Conservation (phyloP, 2,888 invertebrate species). For the Chalcis sispes region DNA sequence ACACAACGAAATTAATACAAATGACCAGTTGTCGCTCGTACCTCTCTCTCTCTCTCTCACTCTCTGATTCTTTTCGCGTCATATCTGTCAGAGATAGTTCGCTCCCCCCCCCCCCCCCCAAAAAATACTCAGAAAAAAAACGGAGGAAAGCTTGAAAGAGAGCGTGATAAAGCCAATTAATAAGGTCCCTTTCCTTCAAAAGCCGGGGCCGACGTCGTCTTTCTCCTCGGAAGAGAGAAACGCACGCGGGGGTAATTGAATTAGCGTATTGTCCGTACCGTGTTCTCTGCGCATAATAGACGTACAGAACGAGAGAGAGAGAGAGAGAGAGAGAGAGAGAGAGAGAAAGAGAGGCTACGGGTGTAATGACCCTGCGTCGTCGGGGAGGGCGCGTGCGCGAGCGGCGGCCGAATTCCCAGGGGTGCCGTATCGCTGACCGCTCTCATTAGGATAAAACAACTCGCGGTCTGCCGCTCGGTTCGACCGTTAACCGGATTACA, state of each 20-base stretch:
- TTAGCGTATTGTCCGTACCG: constrained; percentile 24
- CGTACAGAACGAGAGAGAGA: too few relatives aligned
- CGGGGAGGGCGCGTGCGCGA: constrained; percentile 57
- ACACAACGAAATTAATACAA: constrained; percentile 21
- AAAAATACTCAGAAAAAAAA: neutral
- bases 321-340: neutral
- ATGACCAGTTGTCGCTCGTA: too few relatives aligned
- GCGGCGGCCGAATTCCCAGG: constrained; percentile 71
- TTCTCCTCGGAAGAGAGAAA: constrained; percentile 59
- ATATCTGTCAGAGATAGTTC: neutral
- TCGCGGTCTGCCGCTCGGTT: constrained; percentile 60
- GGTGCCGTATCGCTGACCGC: constrained; percentile 69
- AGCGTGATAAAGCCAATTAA: constrained; percentile 54
- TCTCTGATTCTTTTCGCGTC: neutral
- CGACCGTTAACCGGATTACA: constrained; percentile 66
- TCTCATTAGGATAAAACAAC: constrained; percentile 74
- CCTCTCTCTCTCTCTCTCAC: too few relatives aligned
- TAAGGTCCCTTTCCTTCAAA: neutral
- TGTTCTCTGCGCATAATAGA: neutral
- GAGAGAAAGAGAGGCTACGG: constrained; percentile 55
- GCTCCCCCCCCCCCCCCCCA: neutral
- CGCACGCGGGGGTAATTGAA: constrained; percentile 46
- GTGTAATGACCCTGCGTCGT: constrained; percentile 70
- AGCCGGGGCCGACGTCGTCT: neutral
- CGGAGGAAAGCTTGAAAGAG: constrained; percentile 19